Conservation (phyloP, 2,797 vertebrate species). For the Catostomus latipinnis region DNA sequence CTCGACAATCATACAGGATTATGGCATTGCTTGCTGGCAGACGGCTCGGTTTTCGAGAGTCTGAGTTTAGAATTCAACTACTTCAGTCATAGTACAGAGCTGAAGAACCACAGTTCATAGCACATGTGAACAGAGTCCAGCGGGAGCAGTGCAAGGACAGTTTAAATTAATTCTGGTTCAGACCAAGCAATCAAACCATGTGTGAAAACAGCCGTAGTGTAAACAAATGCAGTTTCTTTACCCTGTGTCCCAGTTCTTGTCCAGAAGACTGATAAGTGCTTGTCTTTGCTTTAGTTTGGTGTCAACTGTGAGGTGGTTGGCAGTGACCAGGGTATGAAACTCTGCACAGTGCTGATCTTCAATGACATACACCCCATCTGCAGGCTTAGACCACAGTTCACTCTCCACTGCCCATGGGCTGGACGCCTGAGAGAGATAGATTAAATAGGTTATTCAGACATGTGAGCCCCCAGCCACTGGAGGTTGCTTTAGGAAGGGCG, state of each 20-base stretch:
- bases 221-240: conserved; percentile 57
- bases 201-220: background rate
- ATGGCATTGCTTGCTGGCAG: conserved; percentile 36
- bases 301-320: conserved; percentile 63
- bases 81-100: background rate
- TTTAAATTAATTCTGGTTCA: too few species aligned
- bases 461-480: too few species aligned
- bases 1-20: conserved; percentile 38
- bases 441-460: background rate
- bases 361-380: conserved; percentile 65
- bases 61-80: background rate
- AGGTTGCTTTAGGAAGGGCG: too few species aligned
- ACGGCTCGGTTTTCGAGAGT: conserved; percentile 13
- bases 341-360: conserved; percentile 80
- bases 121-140: too few species aligned
- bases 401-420: conserved; percentile 76
- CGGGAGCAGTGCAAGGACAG: too few species aligned
- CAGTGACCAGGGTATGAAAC: conserved; percentile 73
- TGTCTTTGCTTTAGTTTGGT: conserved; percentile 73
- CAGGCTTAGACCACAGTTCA: conserved; percentile 61
- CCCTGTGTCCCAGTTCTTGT: conserved; percentile 81
- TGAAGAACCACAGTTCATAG: background rate
- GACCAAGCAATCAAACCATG: too few species aligned
- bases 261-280: conserved; percentile 73
- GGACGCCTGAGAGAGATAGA: conserved; percentile 65